Base-by-base conservation (phyloP, 2,113 vertebrate species). In the Boleophthalmus pectinirostris region DNA sequence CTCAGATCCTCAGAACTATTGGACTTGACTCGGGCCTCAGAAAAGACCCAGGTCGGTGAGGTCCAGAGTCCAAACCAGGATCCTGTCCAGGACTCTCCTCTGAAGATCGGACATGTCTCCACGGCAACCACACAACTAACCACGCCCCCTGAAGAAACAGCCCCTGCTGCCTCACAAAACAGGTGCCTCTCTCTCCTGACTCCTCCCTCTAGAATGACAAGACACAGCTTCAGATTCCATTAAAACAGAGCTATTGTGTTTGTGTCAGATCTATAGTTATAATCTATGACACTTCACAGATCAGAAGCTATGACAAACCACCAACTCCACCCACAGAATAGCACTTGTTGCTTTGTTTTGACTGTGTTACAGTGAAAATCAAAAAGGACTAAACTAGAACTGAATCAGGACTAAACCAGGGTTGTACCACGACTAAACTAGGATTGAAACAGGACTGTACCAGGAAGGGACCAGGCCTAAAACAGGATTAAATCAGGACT, bases 101-200 rank as follows among this genome's bases (percentile, higher is more conserved):
- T 54, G 72, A 95, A 91, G 82, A 93, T 89, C 73, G 88, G 90
- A 9, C 78, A 92, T 23, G 90, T 91, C 77, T 85, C 86, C 58
- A 16, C 46, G 20, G 38, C 12, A 18, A 63, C 56, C 29, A 4
- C 60, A 15, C 16, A 5, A 29, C 56, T 57, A 15, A 63, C 25
- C 29, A 20, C 16, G 60, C 60, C 29, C 60, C 16, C 33, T 20
- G 15, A 60, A n/a, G 23, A 0, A 0, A 85, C 92, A 12, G 86
- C 88, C 10, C 92, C 94, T 0, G 89, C 92, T 54, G 93, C 94
- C 0, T 91, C 89, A 7, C 78, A 82, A 2, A 85, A 85, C 23
- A 91, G 92, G 0, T 85, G 90, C n/a, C 54, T 56, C 3, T 16
- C 15, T 20, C 38, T 43, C 38, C 49, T 5, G 18, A 53, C 16